Base-by-base conservation (phyloP, 2,113 vertebrate species). In the Peromyscus californicus region DNA sequence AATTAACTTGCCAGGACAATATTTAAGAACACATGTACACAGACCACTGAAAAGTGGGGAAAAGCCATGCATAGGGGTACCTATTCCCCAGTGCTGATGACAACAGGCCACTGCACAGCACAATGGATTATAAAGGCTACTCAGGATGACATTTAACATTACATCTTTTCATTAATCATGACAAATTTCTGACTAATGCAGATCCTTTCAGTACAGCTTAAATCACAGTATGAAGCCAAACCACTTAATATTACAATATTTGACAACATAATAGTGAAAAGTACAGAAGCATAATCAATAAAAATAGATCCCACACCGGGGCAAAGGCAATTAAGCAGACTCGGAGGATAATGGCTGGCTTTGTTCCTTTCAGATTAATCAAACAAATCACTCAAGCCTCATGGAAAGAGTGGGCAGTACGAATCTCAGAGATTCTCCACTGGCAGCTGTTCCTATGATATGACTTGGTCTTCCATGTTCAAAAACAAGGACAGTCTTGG, bases 221-320 rank as follows among this genome's bases (percentile, higher is more conserved):
- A 96, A 74, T 92, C 75, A 76, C 39, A 90, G 6, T 78, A 15
- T 79, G 96, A 85, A 96, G 94, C 39, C 88, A 89, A 97, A 84
- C 51, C 61, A 42, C 51, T 96, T 83, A 87, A 83, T 48, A 82
- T 91, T 80, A 89, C 90, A 95, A 83, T 94, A 93, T 96, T 97
- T 97, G 63, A 95, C 89, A 91, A 94, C 1, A n/a, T 54, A 93
- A 91, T 4, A 80, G 15, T 95, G 76, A 98, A 96, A 94, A 74
- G 6, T 90, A 74, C 91, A 89, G 26, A 91, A 91, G 79, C 8
- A 94, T 89, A 98, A 97, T 98, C 88, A 95, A 98, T 96, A 97
- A 90, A 51, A 95, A 96, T 45, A 97, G 91, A 97, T 83, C 83
- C 42, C 67, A 79, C 36, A 75, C n/a, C 21, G 39, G 9, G 31